Evolutionary conservation across 1,140 invertebrate species (phyloP), one percentile per base, ranked within the genome.

Genomic region (Melitaea cinxia): DNA sequence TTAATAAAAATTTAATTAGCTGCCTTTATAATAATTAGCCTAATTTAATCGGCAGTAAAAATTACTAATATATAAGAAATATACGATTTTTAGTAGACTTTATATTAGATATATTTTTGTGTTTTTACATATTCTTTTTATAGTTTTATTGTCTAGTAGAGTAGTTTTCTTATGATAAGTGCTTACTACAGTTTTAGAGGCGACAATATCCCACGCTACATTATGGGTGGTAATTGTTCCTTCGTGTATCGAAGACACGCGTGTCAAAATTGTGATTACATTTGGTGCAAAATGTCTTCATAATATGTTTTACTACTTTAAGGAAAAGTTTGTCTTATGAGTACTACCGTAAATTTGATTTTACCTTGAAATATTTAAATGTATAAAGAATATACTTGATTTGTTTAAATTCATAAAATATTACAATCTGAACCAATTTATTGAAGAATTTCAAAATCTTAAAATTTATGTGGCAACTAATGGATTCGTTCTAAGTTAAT

Each of bases 211-310:
- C 49, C 57, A 47, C 57, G 52, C 60, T 23, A 37, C 49, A 49
- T 60, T 47, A 62, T 52, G 65, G n/a, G n/a, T 15, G 7, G 33
- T 21, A 62, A 57, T 47, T 23, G 54, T 53, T 52, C 12, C 24
- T 19, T 63, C 65, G 59, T 63, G 59, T 45, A 9, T 26, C 5
- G 53, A 57, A 56, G 59, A 52, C 65, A 63, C 65, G 65, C 65
- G 65, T 68, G 23, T 52, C 65, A 45, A 68, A 68, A 68, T 68
- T 63, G 56, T 63, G 59, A 68, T 68, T 68, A 30, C 45, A 10
- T 49, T 45, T 21, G 52, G 17, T 52, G 21, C 47, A 35, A 15
- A 24, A 23, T 14, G 10, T 39, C 21, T 21, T 47, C 19, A 14
- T 10, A 19, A 10, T 12, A 21, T 23, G n/a, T n/a, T 47, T 4